Evolutionary conservation across 2,113 vertebrate genomes (phyloP), one percentile per base, ranked within the genome.

Genomic region (Deroptyus accipitrinus): DNA sequence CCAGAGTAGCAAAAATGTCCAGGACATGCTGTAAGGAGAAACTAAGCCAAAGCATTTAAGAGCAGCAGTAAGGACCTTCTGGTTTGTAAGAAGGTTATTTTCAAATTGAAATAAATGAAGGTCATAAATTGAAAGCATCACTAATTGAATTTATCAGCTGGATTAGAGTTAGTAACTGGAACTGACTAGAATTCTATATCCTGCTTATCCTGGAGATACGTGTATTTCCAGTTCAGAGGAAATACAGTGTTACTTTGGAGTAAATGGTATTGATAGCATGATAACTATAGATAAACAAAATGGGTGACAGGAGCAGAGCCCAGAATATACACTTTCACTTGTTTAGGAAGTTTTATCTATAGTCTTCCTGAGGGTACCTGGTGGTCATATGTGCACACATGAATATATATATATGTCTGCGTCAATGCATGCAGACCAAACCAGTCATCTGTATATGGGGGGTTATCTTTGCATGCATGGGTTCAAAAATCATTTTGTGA

Each of bases 401-500:
- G 22, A 61, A 13, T 2, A 0, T 31, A 17, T 37, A 28, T 19
- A 9, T 16, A 13, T 15, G 17, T 22, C n/a, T 73, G 11, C 39
- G 17, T 49, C 48, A 41, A 17, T 11, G 37, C 20, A 33, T 10
- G 44, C 8, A 49, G 48, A 90, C 13, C 6, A 24, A 57, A 83
- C 5, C 2, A 42, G 17, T 54, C 4, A 8, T 22, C 25, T 46
- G 4, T 31, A 83, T 24, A 17, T 55, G 11, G 1, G 3, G 10
- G 1, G 2, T 75, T 73, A 11, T 59, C 9, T 72, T 77, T 22
- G 25, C 28, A 49, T 6, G 0, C 41, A 54, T 7, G 17, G 6
- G 10, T 48, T 68, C 11, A 83, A 90, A 92, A 86, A 66, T 39
- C 8, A 3, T 0, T 0, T 42, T 0, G 0, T 25, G 30, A 18